Evolutionary conservation across 2,888 invertebrate genomes (phyloP).

Genomic region (Merodon equestris): DNA sequence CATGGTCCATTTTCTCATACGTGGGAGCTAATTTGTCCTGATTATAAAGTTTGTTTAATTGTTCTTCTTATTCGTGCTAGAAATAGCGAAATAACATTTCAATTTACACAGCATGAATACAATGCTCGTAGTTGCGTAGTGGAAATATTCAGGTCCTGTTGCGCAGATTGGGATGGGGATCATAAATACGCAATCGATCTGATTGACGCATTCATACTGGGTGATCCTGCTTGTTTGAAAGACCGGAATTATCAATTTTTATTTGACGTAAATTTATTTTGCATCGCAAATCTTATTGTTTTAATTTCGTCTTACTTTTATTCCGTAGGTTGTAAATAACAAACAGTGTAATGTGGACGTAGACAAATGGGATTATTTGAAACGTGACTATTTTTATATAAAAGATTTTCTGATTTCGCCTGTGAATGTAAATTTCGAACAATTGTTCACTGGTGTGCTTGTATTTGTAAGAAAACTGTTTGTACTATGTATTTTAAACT

Average conservation of each 20-base stretch:
- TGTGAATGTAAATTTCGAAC: slow-evolving; percentile 72
- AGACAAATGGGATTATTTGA: slow-evolving; percentile 85
- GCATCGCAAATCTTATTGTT: neutral
- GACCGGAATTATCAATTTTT: slow-evolving; percentile 71
- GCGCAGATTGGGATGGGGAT: slow-evolving; percentile 65
- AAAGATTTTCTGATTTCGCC: slow-evolving; percentile 31
- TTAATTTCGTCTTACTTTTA: slow-evolving; percentile 1
- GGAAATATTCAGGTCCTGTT: slow-evolving; percentile 70
- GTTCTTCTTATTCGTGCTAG: neutral
- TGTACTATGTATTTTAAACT: too few relatives aligned
- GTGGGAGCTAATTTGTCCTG: slow-evolving; percentile 80
- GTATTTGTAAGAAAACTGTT: neutral
- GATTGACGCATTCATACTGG: slow-evolving; percentile 74
- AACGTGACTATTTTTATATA: slow-evolving; percentile 79
- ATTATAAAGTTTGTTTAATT: slow-evolving; percentile 53
- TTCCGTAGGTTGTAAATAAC: slow-evolving; percentile 81
- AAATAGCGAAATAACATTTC: slow-evolving; percentile 1
- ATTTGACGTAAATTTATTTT: slow-evolving; percentile 72
- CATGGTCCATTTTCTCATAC: slow-evolving; percentile 85
- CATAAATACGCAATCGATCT: slow-evolving; percentile 72
- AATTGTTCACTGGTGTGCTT: slow-evolving; percentile 71
- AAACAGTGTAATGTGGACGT: slow-evolving; percentile 82
- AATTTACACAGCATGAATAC: slow-evolving; percentile 72
- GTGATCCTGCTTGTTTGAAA: slow-evolving; percentile 69
- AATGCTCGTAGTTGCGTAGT: slow-evolving; percentile 73